Evolutionary conservation across 2,888 invertebrate species (phyloP).

Genomic region (Ichneumon xanthorius): DNA sequence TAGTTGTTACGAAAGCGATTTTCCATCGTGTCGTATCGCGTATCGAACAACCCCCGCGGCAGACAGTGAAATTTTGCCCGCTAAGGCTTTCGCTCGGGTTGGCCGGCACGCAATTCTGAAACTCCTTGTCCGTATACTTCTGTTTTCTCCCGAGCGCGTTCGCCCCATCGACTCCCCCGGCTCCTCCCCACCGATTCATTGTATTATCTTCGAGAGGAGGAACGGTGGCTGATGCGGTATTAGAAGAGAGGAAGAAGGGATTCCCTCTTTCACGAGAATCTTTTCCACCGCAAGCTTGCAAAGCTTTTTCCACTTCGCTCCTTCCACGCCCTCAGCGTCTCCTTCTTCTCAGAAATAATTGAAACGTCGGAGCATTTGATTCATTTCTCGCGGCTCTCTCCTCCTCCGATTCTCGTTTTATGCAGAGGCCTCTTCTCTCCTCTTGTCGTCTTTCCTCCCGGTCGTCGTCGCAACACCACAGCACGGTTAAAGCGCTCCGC

Average conservation of each 20-base stretch:
- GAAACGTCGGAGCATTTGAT: slow-evolving; percentile 83
- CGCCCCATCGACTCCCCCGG: background rate
- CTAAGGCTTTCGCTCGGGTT: slow-evolving; percentile 31
- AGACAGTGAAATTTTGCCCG: slow-evolving; percentile 38
- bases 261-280: slow-evolving; percentile 45
- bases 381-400: slow-evolving; percentile 82
- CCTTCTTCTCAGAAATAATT: slow-evolving; percentile 81
- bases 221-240: slow-evolving; percentile 29
- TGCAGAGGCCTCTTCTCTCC: slow-evolving; percentile 74
- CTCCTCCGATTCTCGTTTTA: slow-evolving; percentile 81
- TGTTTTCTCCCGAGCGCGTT: background rate
- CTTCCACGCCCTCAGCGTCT: slow-evolving; percentile 11
- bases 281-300: slow-evolving; percentile 53
- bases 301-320: slow-evolving; percentile 46
- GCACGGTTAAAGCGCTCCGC: slow-evolving; percentile 13
- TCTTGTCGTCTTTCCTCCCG: slow-evolving; percentile 30
- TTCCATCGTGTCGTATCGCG: slow-evolving; percentile 45
- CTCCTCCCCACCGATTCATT: slow-evolving; percentile 16
- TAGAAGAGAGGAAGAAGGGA: slow-evolving; percentile 16
- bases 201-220: slow-evolving; percentile 33
- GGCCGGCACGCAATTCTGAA: slow-evolving; percentile 55
- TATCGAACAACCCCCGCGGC: slow-evolving; percentile 28
- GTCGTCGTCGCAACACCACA: slow-evolving; percentile 21
- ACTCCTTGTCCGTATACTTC: slow-evolving; percentile 12
- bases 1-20: slow-evolving; percentile 37